Evolutionary conservation across 1,140 invertebrate species (phyloP).

Genomic region (Caenorhabditis brenneri): DNA sequence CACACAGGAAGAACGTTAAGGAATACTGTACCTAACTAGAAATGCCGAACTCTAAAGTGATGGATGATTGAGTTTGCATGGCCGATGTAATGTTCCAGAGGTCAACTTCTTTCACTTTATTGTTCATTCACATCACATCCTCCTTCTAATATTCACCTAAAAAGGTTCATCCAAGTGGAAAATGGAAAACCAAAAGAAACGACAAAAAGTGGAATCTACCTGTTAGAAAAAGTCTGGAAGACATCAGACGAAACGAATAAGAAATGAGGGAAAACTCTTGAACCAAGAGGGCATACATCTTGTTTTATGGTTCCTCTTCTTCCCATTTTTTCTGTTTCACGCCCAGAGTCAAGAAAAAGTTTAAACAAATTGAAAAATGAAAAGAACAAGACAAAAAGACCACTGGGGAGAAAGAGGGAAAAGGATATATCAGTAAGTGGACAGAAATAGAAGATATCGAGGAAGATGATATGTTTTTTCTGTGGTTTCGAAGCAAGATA

Average conservation of each 20-base stretch:
- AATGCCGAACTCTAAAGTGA: no score
- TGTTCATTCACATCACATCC: not conserved
- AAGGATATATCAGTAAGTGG: not conserved
- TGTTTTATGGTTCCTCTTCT: not conserved
- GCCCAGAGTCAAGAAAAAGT: no score
- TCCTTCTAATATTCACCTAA: not conserved
- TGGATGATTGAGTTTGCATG: not conserved
- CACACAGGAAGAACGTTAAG: no score
- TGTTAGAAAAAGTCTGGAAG: not conserved
- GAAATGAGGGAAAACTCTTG: not conserved
- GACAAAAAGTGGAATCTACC: not conserved
- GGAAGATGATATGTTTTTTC: not conserved
- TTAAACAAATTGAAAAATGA: not conserved
- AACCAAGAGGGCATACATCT: not conserved
- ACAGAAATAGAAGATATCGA: not conserved
- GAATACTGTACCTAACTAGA: no score
- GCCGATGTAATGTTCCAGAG: not conserved
- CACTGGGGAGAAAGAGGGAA: not conserved
- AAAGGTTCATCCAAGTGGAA: conserved; percentile 6
- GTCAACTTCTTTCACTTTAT: not conserved
- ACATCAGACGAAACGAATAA: not conserved
- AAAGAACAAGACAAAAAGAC: not conserved
- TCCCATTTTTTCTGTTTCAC: no score
- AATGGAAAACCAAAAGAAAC: conserved; percentile 1
- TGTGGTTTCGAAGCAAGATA: not conserved